Conservation (phyloP, 2,797 vertebrate species). For the Peromyscus nudipes region DNA sequence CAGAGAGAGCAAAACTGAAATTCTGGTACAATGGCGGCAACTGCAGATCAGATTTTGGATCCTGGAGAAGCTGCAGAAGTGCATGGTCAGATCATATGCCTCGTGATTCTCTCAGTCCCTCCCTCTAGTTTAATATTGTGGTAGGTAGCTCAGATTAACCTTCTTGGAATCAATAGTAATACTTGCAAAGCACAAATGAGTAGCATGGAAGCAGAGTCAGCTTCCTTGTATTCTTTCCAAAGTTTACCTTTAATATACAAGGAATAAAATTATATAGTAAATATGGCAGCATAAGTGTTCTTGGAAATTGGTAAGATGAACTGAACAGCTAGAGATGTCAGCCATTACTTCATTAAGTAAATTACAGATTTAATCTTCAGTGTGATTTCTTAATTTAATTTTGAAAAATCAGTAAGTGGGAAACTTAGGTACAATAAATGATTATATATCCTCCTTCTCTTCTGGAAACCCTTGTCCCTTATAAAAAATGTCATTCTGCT, state of each 20-base stretch:
- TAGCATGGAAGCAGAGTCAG: not conserved
- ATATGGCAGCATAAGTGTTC: not conserved
- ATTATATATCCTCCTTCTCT: not conserved
- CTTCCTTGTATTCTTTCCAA: not conserved
- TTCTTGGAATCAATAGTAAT: not conserved
- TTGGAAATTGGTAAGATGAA: conserved; percentile 12
- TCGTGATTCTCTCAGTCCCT: not conserved
- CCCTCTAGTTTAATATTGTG: not conserved
- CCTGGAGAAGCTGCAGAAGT: not conserved
- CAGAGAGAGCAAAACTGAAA: not conserved
- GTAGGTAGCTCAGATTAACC: not conserved
- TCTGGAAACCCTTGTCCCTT: not conserved
- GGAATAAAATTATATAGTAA: not conserved
- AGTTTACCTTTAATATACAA: conserved; percentile 7
- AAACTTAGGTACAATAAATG: not conserved
- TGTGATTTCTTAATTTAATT: conserved; percentile 44
- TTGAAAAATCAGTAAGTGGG: conserved; percentile 47
- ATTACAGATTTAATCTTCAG: conserved; percentile 62
- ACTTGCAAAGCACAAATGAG: conserved; percentile 3
- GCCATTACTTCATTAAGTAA: conserved; percentile 44
- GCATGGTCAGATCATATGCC: not conserved
- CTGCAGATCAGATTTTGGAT: not conserved
- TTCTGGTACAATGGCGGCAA: not conserved
- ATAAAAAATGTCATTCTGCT: not conserved
- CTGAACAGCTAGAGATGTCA: not conserved